Conservation (phyloP, 1,140 invertebrate species). For the Yoshiicerus persimilis region DNA sequence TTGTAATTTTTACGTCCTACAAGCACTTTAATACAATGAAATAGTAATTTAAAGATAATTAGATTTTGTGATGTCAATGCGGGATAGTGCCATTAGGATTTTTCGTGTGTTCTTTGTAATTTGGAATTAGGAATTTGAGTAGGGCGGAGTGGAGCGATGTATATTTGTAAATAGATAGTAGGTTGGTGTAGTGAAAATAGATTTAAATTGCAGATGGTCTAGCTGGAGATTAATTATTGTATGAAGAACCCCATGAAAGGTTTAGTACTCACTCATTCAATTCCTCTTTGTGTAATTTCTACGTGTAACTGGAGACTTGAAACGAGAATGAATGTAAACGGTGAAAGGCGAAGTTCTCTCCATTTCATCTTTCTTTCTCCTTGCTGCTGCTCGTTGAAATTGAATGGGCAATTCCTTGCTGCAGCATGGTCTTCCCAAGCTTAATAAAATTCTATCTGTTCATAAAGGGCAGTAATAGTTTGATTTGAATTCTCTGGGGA, state of each 20-base stretch:
- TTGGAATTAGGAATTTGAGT: too few species aligned
- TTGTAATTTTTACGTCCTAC: too few species aligned
- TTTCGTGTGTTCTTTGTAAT: too few species aligned
- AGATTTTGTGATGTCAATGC: too few species aligned
- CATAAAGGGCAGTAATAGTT: neutral
- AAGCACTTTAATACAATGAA: too few species aligned
- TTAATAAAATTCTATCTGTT: neutral
- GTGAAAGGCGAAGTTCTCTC: neutral
- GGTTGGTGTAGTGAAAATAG: neutral
- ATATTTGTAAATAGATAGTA: too few species aligned
- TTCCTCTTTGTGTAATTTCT: constrained; percentile 5
- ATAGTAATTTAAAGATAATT: too few species aligned
- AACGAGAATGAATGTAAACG: neutral
- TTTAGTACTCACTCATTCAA: neutral
- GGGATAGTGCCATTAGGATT: too few species aligned
- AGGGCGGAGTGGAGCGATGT: too few species aligned
- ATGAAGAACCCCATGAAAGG: neutral
- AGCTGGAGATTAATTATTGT: neutral
- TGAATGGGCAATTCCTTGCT: neutral
- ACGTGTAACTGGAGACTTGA: neutral
- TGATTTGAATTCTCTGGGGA: neutral
- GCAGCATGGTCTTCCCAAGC: neutral
- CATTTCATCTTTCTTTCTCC: neutral
- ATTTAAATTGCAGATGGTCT: neutral
- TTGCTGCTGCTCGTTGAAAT: neutral